Conservation (phyloP, 1,140 invertebrate species). For the Heliconius eleuchia region DNA sequence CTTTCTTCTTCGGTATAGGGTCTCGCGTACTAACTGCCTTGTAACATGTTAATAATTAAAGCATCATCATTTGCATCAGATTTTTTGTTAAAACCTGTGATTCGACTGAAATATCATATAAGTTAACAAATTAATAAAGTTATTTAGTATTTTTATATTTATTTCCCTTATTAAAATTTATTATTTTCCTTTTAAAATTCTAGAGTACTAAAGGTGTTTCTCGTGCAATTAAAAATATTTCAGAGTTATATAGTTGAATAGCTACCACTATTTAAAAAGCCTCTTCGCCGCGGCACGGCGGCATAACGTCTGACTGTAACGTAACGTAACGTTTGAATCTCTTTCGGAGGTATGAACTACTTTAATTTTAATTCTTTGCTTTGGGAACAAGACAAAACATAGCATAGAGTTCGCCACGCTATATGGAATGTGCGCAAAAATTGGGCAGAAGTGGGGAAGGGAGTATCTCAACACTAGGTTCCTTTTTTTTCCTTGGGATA, state of each 20-base stretch:
- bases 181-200: neutral
- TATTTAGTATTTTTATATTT: conserved; percentile 27
- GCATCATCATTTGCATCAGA: conserved; percentile 54
- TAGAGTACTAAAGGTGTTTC: neutral
- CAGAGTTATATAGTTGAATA: no score
- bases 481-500: no score
- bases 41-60: conserved; percentile 70
- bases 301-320: no score
- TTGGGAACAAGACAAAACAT: neutral
- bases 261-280: no score
- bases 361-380: neutral
- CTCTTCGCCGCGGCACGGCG: no score
- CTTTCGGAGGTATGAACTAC: neutral
- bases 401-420: neutral
- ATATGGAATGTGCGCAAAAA: neutral
- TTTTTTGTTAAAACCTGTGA: conserved; percentile 60
- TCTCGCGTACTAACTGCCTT: conserved; percentile 57
- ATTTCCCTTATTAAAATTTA: conserved; percentile 11
- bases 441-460: neutral
- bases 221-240: neutral
- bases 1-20: conserved; percentile 52
- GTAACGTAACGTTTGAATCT: neutral
- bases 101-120: conserved; percentile 31
- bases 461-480: neutral
- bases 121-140: conserved; percentile 26